Base-by-base conservation (phyloP, 2,888 invertebrate species). In the Nymphalis c-album region DNA sequence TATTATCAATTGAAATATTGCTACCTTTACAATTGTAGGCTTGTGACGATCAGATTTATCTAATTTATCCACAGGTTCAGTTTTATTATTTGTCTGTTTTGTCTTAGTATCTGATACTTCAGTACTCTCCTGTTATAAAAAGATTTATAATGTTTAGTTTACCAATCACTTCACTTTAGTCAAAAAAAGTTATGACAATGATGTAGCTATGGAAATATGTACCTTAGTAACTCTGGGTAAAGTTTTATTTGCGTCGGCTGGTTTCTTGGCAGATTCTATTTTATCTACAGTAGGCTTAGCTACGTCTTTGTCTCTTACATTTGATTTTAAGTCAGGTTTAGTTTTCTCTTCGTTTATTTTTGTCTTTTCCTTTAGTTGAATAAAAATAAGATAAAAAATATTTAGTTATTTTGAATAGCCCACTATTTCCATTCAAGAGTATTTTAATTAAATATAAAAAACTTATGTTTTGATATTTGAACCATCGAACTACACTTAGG, bases 31-130 rank as follows among this genome's bases (percentile, higher is more conserved):
- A 13, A 8, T 50, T 5, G 13, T 51, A 0, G 22, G 26, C 3
- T 60, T 47, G 8, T 51, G 45, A 59, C 16, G 45, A 46, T 46
- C 31, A 57, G 45, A 47, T 4, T 47, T 35, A 7, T 35, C 57
- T 45, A 63, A 31, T 20, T 58, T 18, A 17, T 47, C 13, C 5
- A 22, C 18, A 47, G 55, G 22, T 55, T 64, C 57, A 13, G 20
- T 20, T 18, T 17, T 46, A 57, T 53, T 20, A 22, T 64, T 64
- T 22, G 35, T 20, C 13, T 6, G n/a, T 64, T 59, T 22, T 7
- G 17, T 51, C 8, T 45, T n/a, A 50, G 4, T 45, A 17, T n/a
- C 48, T 8, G 22, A 48, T 47, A 47, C 55, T 31, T 57, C 40
- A 3, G n/a, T 45, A n/a, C 22, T 40, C 13, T 59, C 35, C 47